Evolutionary conservation across 2,113 vertebrate species (phyloP).

Genomic region (Mormyrus lacerda): DNA sequence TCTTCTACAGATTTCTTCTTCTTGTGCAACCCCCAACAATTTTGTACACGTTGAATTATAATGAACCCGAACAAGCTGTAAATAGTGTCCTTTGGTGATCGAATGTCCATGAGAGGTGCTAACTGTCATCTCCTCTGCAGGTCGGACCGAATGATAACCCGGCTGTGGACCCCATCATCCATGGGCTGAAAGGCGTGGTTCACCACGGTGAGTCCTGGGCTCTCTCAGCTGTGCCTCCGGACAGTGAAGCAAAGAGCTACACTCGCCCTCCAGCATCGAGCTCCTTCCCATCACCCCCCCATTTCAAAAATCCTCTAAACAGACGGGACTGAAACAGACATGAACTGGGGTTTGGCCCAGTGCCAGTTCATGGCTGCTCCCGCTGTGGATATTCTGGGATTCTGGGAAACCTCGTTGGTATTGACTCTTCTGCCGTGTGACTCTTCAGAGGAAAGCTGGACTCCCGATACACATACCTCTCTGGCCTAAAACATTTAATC

Average conservation of each 20-base stretch:
- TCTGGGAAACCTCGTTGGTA: neutral
- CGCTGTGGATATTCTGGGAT: neutral
- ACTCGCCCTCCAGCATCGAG: no score
- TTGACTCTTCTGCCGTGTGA: neutral
- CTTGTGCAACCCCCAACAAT: neutral
- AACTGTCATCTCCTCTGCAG: conserved; percentile 62
- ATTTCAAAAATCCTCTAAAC: neutral
- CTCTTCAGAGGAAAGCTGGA: neutral
- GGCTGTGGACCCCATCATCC: conserved; percentile 89
- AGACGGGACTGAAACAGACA: neutral
- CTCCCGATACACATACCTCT: neutral
- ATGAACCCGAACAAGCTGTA: neutral
- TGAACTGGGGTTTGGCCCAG: neutral
- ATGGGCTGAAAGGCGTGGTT: conserved; percentile 88
- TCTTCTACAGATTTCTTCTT: no score
- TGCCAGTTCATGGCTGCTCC: neutral
- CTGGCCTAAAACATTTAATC: neutral
- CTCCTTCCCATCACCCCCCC: neutral
- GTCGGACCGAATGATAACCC: conserved; percentile 86
- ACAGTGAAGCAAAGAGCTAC: neutral
- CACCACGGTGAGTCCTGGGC: conserved; percentile 84
- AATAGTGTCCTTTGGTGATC: neutral
- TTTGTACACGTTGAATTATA: neutral
- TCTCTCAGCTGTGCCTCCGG: neutral
- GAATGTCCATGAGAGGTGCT: neutral